Evolutionary conservation across 92 coral and sea anemone species (phyloP), one percentile per base, ranked within the genome.

Genomic region (Zoanthus solanderi): DNA sequence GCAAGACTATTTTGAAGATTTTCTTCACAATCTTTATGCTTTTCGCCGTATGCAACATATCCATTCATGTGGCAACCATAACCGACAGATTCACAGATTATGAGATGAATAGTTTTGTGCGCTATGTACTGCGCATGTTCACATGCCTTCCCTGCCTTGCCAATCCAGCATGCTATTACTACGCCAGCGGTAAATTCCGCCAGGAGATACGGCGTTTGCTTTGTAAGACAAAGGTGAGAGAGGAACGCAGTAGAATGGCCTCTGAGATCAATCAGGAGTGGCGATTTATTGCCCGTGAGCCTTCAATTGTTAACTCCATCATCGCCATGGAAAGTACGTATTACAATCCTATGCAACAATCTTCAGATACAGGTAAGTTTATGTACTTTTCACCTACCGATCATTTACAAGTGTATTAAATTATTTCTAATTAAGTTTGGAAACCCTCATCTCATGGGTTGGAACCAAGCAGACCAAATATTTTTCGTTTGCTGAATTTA

Each of bases 231-330:
- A 81, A 65, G 23, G 85, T 45, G 37, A 47, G 85, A 12, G 12
- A 66, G 50, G 85, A 81, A 15, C 75, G 85, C 0, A 81, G 75
- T 15, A 52, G 45, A 31, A 37, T 66, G 44, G 85, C 60, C 42
- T 81, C 85, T 2, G 85, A 42, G n/a, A 81, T 66, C 28, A 80
- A 80, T 23, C 85, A 80, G 47, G 85, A 80, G 17, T 80, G 85
- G 75, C 72, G 85, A 32, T 80, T 80, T 61, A 66, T 80, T 1
- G 85, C 85, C 18, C 44, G 44, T 37, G 60, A 63, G 37, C 85
- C 85, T 29, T 65, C 75, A 2, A 23, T 61, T 63, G 2, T 80
- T 46, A 12, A 61, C 11, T 80, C 85, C 45, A 10, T 80, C 44
- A 28, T 80, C 18, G 73, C 42, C 9, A 45, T 65, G 61, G 85